Evolutionary conservation across 2,113 vertebrate species (phyloP).

Genomic region (Alosa alosa): DNA sequence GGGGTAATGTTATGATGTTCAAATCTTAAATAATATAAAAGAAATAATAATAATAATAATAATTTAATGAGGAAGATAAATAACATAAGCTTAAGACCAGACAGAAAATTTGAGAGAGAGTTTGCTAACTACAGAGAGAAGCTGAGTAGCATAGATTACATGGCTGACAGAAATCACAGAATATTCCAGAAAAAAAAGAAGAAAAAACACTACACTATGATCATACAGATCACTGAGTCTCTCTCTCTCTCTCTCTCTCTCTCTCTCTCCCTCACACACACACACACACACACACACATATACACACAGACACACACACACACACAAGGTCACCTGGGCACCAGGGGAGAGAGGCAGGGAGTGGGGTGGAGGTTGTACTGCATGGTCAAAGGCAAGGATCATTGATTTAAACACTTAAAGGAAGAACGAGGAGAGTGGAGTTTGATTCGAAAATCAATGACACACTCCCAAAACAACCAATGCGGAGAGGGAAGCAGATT

Average conservation of each 20-base stretch:
- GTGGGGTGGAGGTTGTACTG: constrained; percentile 57
- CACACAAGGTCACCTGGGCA: constrained; percentile 45
- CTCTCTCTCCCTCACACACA: too few species aligned
- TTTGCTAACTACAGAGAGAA: not conserved
- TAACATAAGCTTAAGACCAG: not conserved
- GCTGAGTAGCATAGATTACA: not conserved
- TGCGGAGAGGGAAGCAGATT: constrained; percentile 54
- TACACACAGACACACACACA: not conserved
- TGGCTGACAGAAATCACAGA: not conserved
- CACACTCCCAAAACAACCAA: constrained; percentile 69
- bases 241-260: constrained; percentile 26
- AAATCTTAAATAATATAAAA: not conserved
- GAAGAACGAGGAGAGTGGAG: constrained; percentile 68
- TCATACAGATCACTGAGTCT: not conserved
- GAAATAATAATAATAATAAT: too few species aligned
- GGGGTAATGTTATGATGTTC: not conserved
- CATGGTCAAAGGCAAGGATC: constrained; percentile 66
- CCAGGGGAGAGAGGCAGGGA: constrained; percentile 34
- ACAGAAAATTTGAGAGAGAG: not conserved
- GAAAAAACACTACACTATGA: not conserved
- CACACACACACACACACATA: not conserved
- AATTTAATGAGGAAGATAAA: not conserved
- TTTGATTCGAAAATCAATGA: constrained; percentile 70
- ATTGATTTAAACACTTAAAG: constrained; percentile 72
- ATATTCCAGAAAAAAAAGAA: not conserved